Evolutionary conservation across 2,113 vertebrate genomes (phyloP).

Genomic region (Pygoscelis antarcticus): DNA sequence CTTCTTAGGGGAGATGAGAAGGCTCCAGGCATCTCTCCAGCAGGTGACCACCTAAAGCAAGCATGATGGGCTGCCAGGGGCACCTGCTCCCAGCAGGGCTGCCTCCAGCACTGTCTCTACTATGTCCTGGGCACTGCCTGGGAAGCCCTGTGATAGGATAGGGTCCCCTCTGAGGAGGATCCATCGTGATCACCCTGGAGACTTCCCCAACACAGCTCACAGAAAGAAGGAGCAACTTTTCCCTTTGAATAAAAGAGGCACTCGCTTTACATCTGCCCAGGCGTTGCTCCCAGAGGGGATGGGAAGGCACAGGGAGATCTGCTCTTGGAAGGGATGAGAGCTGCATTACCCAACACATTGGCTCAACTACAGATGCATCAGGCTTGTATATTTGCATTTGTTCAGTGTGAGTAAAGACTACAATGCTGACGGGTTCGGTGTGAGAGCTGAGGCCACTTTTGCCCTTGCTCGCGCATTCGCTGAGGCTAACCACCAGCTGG

Average conservation of each 20-base stretch:
- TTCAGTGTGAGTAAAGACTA: neutral
- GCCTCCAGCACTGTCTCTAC: neutral
- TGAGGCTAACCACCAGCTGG: neutral
- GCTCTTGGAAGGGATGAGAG: neutral
- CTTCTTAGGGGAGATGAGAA: neutral
- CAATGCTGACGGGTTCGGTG: accelerated
- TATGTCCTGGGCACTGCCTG: neutral
- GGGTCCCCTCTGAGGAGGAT: neutral
- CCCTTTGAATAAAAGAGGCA: neutral
- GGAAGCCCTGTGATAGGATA: neutral
- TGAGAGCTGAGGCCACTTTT: neutral
- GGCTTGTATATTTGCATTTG: neutral
- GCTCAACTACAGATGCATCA: neutral
- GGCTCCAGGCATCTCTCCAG: neutral
- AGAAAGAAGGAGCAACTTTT: neutral
- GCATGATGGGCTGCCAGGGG: accelerated
- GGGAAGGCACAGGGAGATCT: accelerated
- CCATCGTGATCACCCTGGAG: accelerated
- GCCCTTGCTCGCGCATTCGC: neutral
- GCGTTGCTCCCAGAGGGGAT: neutral
- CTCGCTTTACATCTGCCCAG: neutral
- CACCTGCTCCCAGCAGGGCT: neutral
- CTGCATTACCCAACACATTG: neutral
- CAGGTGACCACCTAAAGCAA: accelerated
- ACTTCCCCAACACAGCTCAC: neutral